Evolutionary conservation across 2,888 invertebrate genomes (phyloP).

Genomic region (Acronicta aceris): DNA sequence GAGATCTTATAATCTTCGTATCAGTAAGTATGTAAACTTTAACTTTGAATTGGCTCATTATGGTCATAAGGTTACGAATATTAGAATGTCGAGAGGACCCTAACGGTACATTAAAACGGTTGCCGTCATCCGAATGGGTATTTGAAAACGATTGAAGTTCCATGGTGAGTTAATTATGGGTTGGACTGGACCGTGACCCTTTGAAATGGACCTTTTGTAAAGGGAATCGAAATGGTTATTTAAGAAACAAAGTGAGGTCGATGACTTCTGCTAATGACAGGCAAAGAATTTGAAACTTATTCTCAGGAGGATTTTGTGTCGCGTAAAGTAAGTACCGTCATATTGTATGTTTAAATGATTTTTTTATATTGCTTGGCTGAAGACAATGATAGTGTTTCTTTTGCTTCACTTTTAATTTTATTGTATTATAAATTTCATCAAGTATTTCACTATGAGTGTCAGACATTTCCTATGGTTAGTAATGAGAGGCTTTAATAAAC

Average conservation of each 20-base stretch:
- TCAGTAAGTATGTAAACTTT: slow-evolving; percentile 31
- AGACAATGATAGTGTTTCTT: no score
- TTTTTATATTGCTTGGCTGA: neutral
- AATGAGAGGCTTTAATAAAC: no score
- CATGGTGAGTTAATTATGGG: slow-evolving; percentile 84
- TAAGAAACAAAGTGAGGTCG: slow-evolving; percentile 69
- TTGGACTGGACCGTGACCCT: slow-evolving; percentile 76
- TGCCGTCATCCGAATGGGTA: slow-evolving; percentile 55
- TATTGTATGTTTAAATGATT: slow-evolving; percentile 10
- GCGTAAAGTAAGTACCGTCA: slow-evolving; percentile 34
- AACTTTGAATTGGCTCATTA: slow-evolving; percentile 18
- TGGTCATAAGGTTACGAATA: slow-evolving; percentile 26
- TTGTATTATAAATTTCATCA: no score
- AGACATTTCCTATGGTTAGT: no score
- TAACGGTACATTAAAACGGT: slow-evolving; percentile 55
- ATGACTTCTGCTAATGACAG: slow-evolving; percentile 65
- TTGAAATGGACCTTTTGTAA: slow-evolving; percentile 69
- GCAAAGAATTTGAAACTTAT: slow-evolving; percentile 57
- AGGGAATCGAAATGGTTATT: slow-evolving; percentile 67
- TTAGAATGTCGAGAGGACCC: slow-evolving; percentile 42
- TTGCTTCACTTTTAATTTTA: no score
- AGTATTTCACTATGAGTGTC: no score
- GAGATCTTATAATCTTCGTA: slow-evolving; percentile 1
- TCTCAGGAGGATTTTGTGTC: slow-evolving; percentile 45
- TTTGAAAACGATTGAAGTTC: slow-evolving; percentile 74